Conservation (phyloP, 2,888 invertebrate genomes). For the Biston stratarius region DNA sequence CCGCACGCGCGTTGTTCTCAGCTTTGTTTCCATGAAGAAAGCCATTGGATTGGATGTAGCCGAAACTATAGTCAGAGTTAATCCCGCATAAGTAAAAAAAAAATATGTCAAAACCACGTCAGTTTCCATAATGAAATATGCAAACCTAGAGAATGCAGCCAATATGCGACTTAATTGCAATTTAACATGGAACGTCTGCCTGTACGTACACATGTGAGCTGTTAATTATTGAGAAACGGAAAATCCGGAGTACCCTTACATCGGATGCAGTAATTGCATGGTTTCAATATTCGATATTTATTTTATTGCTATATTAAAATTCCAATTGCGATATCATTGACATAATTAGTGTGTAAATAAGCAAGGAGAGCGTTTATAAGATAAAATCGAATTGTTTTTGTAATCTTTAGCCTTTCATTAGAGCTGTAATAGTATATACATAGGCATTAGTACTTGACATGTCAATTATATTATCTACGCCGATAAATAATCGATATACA, state of each 20-base stretch:
- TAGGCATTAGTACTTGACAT: not conserved
- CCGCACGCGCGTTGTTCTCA: no score
- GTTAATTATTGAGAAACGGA: constrained; percentile 32
- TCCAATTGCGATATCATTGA: constrained; percentile 30
- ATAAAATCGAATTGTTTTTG: not conserved
- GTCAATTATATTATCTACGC: not conserved
- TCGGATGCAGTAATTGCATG: constrained; percentile 37
- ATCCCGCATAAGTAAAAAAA: no score
- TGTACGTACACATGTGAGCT: constrained; percentile 11
- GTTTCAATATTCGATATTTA: constrained; percentile 29
- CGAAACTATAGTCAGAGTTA: no score
- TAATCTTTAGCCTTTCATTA: constrained; percentile 4
- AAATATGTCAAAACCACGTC: no score
- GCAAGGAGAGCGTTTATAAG: not conserved
- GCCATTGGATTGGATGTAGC: no score
- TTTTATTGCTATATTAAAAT: constrained; percentile 26
- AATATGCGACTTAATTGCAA: constrained; percentile 10
- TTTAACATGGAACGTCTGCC: constrained; percentile 29
- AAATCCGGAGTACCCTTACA: constrained; percentile 34
- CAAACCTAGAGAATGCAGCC: not conserved
- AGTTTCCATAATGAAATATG: no score
- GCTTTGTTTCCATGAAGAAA: no score
- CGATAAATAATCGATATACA: not conserved
- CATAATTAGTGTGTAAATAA: constrained; percentile 10
- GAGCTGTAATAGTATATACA: not conserved